These are phyloP conservation scores for Thalassophryne amazonica DNA, from an alignment of 2,797 vertebrate genomes.

Conservation along the genomic window DNA sequence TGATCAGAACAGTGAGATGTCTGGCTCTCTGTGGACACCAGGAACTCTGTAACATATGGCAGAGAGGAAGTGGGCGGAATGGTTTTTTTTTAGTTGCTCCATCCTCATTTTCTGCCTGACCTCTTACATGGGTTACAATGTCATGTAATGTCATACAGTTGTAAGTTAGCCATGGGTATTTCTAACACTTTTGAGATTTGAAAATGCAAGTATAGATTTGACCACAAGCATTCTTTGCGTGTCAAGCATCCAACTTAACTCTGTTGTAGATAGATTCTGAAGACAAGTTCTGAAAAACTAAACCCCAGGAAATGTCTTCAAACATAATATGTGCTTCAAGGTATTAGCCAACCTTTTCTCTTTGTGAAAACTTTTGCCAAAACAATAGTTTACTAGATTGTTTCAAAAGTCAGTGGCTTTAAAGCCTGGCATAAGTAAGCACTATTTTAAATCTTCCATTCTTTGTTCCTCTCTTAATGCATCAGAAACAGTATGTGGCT, in stretches of 20 bases:
- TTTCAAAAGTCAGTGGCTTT: conserved; percentile 25
- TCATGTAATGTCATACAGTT: conserved; percentile 63
- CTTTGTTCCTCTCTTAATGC: neutral
- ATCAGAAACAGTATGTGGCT: too few species aligned
- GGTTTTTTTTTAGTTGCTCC: conserved; percentile 48
- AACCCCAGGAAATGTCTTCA: conserved; percentile 22
- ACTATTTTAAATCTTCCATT: neutral
- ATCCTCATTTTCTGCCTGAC: conserved; percentile 63
- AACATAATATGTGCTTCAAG: conserved; percentile 41
- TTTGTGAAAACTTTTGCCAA: conserved; percentile 19
- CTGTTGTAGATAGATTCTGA: conserved; percentile 26
- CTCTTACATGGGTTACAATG: conserved; percentile 67
- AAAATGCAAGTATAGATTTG: conserved; percentile 54
- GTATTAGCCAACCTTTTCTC: conserved; percentile 30
- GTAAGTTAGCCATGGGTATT: conserved; percentile 58
- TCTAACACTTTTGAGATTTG: conserved; percentile 50
- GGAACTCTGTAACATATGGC: conserved; percentile 54
- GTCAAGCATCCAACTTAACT: conserved; percentile 36
- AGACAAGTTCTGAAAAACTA: conserved; percentile 32
- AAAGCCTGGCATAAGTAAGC: conserved; percentile 5
- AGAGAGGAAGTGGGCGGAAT: conserved; percentile 69
- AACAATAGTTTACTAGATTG: conserved; percentile 26
- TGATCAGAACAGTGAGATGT: conserved; percentile 57
- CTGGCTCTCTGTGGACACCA: conserved; percentile 63
- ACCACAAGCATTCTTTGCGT: conserved; percentile 48